Base-by-base conservation (phyloP, 2,797 vertebrate genomes). In the Falco berigora region DNA sequence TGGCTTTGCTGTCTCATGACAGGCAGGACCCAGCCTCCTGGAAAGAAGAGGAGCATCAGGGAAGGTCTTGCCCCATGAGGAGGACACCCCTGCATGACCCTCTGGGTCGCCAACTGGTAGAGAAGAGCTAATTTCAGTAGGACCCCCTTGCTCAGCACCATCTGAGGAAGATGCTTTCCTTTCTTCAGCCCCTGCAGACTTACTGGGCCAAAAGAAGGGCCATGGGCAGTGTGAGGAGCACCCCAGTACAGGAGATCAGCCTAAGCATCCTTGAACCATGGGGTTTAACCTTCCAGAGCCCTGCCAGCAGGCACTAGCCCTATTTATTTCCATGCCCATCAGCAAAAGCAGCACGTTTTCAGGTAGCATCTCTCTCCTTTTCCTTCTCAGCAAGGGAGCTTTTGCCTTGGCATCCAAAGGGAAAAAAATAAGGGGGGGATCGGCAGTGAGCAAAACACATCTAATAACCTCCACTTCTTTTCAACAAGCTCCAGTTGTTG, bases 391-490 rank as follows among this genome's bases (percentile, higher is more conserved):
- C 28, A 75, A 18, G 8, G 0, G 24, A 42, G 25, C 4, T 79
- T 93, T 86, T 55, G 6, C 50, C 19, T 62, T 62, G 63, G 59
- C 69, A 79, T 63, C 24, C 0, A 0, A 76, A 74, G 25, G 28
- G 28, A 7, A n/a, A 59, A 71, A 84, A 78, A 38, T 22, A 55
- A 30, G 2, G 3, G 38, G 87, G 64, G 94, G 90, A 78, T 95
- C 76, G 1, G 79, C 69, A 94, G 83, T 32, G 13, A 97, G 91
- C 11, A 58, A 97, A 79, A 88, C 9, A 17, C 92, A 92, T 90
- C 97, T 95, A 96, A 97, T 97, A 96, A 90, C 79, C 69, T 96
- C 83, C 95, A 97, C 97, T 97, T 94, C 92, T 95, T 94, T 90
- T 95, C 96, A 97, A 94, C 4, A 17, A 96, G 88, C 82, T 93